These are phyloP conservation scores for Euthynnus affinis DNA, from an alignment of 2,797 vertebrate species.

Conservation along the genomic window DNA sequence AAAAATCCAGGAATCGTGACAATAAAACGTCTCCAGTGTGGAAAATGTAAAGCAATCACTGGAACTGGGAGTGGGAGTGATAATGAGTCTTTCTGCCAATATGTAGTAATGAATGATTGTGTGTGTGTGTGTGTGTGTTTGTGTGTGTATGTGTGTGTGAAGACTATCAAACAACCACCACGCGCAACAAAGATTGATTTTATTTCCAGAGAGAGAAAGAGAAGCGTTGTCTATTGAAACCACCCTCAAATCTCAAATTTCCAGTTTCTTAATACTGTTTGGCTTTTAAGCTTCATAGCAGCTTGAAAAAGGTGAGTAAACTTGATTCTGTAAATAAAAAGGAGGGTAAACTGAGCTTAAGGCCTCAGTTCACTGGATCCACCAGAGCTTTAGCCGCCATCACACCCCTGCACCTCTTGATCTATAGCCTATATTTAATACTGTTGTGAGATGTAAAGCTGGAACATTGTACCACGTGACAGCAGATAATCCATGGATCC, in stretches of 20 bases:
- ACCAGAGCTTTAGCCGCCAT: slow-evolving; percentile 30
- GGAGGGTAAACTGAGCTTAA: slow-evolving; percentile 3
- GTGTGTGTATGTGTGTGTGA: background rate
- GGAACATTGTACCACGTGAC: slow-evolving; percentile 32
- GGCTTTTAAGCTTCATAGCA: background rate
- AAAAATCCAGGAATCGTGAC: background rate
- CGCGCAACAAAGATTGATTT: background rate
- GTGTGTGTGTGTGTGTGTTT: too few relatives aligned
- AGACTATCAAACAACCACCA: background rate
- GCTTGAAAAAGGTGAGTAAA: slow-evolving; percentile 10
- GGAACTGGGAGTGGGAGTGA: background rate
- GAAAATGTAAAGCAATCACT: background rate
- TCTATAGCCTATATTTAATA: slow-evolving; percentile 58
- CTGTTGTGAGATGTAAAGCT: slow-evolving; percentile 45
- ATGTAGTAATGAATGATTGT: background rate
- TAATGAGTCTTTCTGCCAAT: background rate
- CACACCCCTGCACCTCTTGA: slow-evolving; percentile 19
- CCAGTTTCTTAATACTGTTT: background rate
- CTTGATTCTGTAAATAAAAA: slow-evolving; percentile 6
- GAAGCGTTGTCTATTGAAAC: background rate
- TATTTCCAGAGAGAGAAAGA: background rate
- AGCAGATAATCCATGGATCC: slow-evolving; percentile 52
- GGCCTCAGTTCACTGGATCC: slow-evolving; percentile 8
- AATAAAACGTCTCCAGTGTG: background rate
- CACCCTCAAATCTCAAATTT: background rate